Conservation (phyloP, 2,797 vertebrate genomes). For the Poeciliopsis infans region DNA sequence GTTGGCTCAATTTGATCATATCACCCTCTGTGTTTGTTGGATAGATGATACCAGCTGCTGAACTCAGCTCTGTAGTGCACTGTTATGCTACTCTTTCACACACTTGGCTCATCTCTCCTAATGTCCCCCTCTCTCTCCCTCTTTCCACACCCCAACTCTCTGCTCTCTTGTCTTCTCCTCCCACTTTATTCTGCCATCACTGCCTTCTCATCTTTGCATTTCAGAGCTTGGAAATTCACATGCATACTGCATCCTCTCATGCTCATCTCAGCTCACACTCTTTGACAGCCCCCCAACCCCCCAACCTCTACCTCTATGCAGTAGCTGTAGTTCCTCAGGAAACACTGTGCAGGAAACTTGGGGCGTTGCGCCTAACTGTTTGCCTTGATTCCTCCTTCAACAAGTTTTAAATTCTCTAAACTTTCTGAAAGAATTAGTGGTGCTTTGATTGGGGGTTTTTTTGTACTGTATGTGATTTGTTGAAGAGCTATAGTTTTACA, state of each 20-base stretch:
- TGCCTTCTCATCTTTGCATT: slow-evolving; percentile 24
- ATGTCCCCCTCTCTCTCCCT: slow-evolving; percentile 12
- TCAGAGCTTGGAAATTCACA: slow-evolving; percentile 23
- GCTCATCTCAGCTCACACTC: slow-evolving; percentile 25
- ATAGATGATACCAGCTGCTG: slow-evolving; percentile 42
- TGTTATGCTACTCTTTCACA: slow-evolving; percentile 59
- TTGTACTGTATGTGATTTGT: not conserved
- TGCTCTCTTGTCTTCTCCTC: slow-evolving; percentile 22
- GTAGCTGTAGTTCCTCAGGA: slow-evolving; percentile 72
- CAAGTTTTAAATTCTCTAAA: slow-evolving; percentile 35
- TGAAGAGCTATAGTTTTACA: not conserved
- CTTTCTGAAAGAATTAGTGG: not conserved
- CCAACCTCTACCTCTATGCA: slow-evolving; percentile 57
- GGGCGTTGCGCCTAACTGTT: slow-evolving; percentile 69
- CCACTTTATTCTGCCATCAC: slow-evolving; percentile 27
- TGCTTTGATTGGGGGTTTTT: not conserved
- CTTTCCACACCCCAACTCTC: slow-evolving; percentile 21
- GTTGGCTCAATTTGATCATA: slow-evolving; percentile 29
- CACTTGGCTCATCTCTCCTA: slow-evolving; percentile 43
- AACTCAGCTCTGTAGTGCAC: slow-evolving; percentile 34
- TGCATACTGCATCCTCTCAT: slow-evolving; percentile 36
- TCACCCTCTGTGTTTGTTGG: slow-evolving; percentile 35
- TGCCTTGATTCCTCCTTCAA: slow-evolving; percentile 59
- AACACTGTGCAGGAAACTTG: slow-evolving; percentile 67
- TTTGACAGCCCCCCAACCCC: slow-evolving; percentile 41